Base-by-base conservation (phyloP, 2,888 invertebrate genomes). In the Acanthosepion pharaonis region DNA sequence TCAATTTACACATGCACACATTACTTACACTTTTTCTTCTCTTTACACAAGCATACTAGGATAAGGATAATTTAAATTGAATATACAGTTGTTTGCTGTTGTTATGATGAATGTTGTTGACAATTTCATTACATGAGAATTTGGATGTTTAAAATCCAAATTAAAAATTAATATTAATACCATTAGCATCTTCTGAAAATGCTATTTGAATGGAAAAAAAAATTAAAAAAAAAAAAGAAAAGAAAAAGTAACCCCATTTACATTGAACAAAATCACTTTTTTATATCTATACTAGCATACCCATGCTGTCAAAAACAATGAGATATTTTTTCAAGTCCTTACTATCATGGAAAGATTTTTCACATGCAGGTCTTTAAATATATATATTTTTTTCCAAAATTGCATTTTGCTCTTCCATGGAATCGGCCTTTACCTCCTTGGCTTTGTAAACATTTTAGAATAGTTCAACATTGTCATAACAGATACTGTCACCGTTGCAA, bases 51-150 rank as follows among this genome's bases (percentile, higher is more conserved):
- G 78, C n/a, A 33, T 9, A 78, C n/a, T n/a, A 78, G 78, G 78
- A 33, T n/a, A n/a, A 33, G 33, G n/a, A 78, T 78, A 78, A 78
- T 33, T n/a, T 78, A 78, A 33, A 78, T 78, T 78, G 78, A 78
- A 78, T 78, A 78, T 33, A 78, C 78, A 78, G 33, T n/a, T n/a
- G 78, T n/a, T 78, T n/a, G 33, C n/a, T 78, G n/a, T 78, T 78
- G n/a, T 78, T 78, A 78, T 78, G 78, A 33, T 78, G 78, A 78
- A 78, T 78, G 78, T 78, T 78, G 78, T n/a, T 78, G 78, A 78
- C 78, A 78, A 78, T 78, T 78, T 78, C 78, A n/a, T 78, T 15
- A 64, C 9, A 78, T 78, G 78, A 33, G 78, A n/a, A 78, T 78
- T 78, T 78, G 78, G 78, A 78, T n/a, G 15, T 78, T 78, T n/a